Conservation (phyloP, 2,888 invertebrate species). For the Cetonia aurata region DNA sequence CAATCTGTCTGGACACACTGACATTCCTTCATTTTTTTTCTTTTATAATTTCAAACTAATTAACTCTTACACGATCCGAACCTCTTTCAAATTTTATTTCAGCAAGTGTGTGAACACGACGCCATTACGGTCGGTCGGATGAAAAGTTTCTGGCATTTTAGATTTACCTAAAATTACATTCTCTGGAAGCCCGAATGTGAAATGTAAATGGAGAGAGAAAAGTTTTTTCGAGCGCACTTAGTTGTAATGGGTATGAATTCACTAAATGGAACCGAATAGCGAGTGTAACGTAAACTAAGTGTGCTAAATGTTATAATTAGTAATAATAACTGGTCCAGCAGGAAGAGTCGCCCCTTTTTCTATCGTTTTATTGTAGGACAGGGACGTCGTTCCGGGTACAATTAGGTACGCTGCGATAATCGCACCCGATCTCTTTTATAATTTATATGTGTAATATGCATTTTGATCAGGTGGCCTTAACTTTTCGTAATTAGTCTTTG, state of each 20-base stretch:
- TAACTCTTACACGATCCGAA: conserved; percentile 30
- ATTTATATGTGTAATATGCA: conserved; percentile 6
- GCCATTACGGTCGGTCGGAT: not conserved
- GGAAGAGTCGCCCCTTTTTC: conserved; percentile 5
- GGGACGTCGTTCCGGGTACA: not conserved
- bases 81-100: conserved; percentile 28
- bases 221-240: conserved; percentile 34
- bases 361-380: conserved; percentile 5
- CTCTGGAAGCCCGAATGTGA: conserved; percentile 36
- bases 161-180: conserved; percentile 42
- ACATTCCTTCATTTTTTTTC: conserved; percentile 7
- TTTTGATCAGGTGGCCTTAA: not conserved
- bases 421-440: conserved; percentile 2
- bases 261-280: conserved; percentile 40
- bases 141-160: conserved; percentile 37
- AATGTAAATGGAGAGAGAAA: conserved; percentile 39
- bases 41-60: conserved; percentile 38
- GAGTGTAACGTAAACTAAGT: conserved; percentile 34
- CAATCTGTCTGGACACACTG: no score
- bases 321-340: conserved; percentile 27
- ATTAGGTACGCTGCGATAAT: conserved; percentile 14
- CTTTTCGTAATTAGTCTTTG: not conserved
- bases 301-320: conserved; percentile 39
- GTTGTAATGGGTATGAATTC: conserved; percentile 42
- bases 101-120: not conserved